phyloP scores from a whole-genome alignment of 1,140 invertebrate species.

The Sinonovacula constricta region DNA sequence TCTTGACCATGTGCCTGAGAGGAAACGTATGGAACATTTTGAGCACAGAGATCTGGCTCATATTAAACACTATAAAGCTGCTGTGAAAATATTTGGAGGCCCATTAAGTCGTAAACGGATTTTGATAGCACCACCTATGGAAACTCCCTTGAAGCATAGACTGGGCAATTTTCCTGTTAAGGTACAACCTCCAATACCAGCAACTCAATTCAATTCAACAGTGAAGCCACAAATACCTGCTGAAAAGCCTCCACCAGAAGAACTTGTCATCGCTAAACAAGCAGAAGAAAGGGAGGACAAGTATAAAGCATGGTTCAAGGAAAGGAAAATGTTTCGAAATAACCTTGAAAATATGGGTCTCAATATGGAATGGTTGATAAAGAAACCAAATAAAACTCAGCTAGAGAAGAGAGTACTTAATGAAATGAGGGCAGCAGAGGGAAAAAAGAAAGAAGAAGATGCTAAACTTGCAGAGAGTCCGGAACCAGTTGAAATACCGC shows the following conservation, averaged over 20 bases:
- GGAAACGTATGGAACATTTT: slow-evolving; percentile 68
- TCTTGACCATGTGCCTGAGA: slow-evolving; percentile 73
- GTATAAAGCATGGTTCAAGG: slow-evolving; percentile 71
- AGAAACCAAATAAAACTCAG: slow-evolving; percentile 72
- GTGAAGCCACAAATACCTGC: slow-evolving; percentile 53
- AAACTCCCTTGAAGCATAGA: slow-evolving; percentile 69
- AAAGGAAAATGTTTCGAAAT: slow-evolving; percentile 69
- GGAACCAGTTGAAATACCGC: slow-evolving; percentile 34
- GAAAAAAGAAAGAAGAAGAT: slow-evolving; percentile 14
- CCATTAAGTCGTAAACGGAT: slow-evolving; percentile 69
- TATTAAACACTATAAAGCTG: slow-evolving; percentile 74
- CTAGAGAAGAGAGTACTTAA: slow-evolving; percentile 69
- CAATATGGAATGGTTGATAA: slow-evolving; percentile 67
- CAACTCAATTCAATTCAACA: slow-evolving; percentile 54
- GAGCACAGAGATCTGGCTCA: slow-evolving; percentile 69
- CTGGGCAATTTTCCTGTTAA: slow-evolving; percentile 63
- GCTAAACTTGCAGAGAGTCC: not conserved
- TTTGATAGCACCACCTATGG: slow-evolving; percentile 71
- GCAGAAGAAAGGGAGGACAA: slow-evolving; percentile 60
- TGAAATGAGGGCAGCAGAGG: slow-evolving; percentile 48
- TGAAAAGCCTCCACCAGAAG: slow-evolving; percentile 48
- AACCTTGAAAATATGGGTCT: slow-evolving; percentile 73
- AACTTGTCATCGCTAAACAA: slow-evolving; percentile 53
- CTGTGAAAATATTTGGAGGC: slow-evolving; percentile 75
- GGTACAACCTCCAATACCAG: slow-evolving; percentile 42